Percentiles rank a stretch among this genome's conserved stretches.
Evolutionary conservation across 1,140 invertebrate genomes (phyloP).

Genomic region (Brachionus plicatilis): DNA sequence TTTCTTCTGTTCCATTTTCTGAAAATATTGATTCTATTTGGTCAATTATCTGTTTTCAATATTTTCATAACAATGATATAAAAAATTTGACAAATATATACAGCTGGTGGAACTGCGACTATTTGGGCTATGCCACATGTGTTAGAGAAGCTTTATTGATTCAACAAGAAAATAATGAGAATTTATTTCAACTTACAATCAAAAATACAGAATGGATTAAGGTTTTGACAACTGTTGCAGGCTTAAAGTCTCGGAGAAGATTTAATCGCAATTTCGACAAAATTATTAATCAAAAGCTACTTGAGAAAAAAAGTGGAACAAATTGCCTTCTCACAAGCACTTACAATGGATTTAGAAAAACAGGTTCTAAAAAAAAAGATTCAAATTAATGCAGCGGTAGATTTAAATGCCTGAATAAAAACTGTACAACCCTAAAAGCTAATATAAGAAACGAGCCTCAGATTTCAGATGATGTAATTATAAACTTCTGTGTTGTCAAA

Average conservation of each 20-base stretch:
- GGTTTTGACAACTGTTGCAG: not conserved
- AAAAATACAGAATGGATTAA: not conserved
- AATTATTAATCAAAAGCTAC: not conserved
- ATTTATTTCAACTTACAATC: not conserved
- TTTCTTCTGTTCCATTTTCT: not conserved
- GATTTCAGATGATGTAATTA: not conserved
- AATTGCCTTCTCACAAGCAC: not conserved
- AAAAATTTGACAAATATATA: not conserved
- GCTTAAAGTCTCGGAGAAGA: not conserved
- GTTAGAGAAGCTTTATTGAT: not conserved
- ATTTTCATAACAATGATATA: not conserved
- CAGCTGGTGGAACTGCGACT: not conserved
- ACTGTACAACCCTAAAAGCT: not conserved
- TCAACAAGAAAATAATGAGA: not conserved
- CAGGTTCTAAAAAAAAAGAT: not conserved
- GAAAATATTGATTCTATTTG: not conserved
- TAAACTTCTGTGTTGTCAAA: not conserved
- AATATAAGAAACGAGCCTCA: not conserved
- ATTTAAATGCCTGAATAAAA: not conserved
- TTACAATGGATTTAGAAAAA: not conserved
- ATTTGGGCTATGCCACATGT: not conserved
- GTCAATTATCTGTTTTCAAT: not conserved
- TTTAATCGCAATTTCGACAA: conserved; percentile 6
- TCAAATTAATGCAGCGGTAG: not conserved
- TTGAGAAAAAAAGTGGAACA: not conserved